These are phyloP conservation scores for Trematomus bernacchii DNA, from an alignment of 2,797 vertebrate genomes.

Conservation along the genomic window DNA sequence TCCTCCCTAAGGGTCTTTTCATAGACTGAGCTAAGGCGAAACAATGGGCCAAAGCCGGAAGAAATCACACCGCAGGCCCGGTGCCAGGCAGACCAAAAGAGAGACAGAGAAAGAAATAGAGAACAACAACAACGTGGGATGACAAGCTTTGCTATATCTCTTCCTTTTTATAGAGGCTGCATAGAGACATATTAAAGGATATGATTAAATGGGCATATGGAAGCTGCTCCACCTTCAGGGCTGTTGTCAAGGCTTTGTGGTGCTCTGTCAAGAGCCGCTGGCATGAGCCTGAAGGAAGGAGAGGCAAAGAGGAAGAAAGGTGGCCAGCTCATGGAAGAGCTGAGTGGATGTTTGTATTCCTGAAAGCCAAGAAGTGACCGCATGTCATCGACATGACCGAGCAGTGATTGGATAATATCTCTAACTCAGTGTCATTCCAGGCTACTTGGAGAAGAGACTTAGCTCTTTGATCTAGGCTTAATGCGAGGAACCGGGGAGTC, in stretches of 20 bases:
- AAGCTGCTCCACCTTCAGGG: constrained; percentile 49
- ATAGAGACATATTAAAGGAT: constrained; percentile 52
- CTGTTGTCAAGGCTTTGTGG: constrained; percentile 58
- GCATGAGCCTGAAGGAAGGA: constrained; percentile 55
- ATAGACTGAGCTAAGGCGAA: constrained; percentile 58
- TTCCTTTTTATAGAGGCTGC: constrained; percentile 39
- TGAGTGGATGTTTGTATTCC: constrained; percentile 42
- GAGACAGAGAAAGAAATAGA: constrained; percentile 11
- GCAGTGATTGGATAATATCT: constrained; percentile 51
- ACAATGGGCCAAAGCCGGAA: constrained; percentile 66
- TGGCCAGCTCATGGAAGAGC: constrained; percentile 10
- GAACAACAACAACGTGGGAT: constrained; percentile 22
- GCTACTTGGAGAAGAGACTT: constrained; percentile 23
- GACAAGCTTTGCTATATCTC: constrained; percentile 33
- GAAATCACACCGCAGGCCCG: constrained; percentile 55
- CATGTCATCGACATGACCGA: constrained; percentile 48
- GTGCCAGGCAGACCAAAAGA: constrained; percentile 55
- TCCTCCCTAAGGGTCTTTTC: constrained; percentile 56
- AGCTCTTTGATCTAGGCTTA: constrained; percentile 45
- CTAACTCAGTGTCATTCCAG: constrained; percentile 29
- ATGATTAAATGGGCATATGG: constrained; percentile 56
- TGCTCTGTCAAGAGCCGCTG: constrained; percentile 55
- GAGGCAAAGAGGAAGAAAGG: constrained; percentile 34
- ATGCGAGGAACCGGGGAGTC: constrained; percentile 42
- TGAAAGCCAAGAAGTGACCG: constrained; percentile 41